Percentiles rank a stretch among this genome's conserved stretches.
phyloP scores from a whole-genome alignment of 2,113 vertebrate species.

The Sceloporus tristichus region DNA sequence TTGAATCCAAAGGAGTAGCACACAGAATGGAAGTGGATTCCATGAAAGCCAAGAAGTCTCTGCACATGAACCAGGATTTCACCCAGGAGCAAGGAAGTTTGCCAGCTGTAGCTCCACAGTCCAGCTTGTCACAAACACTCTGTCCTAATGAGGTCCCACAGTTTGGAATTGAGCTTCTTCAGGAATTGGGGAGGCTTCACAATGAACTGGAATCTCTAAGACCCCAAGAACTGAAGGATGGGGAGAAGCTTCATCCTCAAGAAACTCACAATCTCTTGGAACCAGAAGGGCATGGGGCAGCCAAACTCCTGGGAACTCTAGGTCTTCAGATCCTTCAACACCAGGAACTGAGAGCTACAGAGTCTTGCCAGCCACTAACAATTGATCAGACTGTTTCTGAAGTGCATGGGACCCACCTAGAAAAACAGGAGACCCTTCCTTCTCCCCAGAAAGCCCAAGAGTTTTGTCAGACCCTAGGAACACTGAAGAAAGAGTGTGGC shows the following conservation, averaged over 20 bases:
- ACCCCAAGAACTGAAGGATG: neutral
- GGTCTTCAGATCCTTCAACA: neutral
- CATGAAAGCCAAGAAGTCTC: neutral
- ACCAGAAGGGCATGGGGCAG: neutral
- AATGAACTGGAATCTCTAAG: neutral
- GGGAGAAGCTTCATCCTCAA: neutral
- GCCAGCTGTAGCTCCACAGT: neutral
- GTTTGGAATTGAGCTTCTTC: neutral
- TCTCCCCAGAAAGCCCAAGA: neutral
- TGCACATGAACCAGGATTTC: neutral
- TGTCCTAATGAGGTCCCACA: neutral
- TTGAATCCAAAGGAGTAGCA: neutral
- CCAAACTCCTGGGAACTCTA: neutral
- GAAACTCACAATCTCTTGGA: neutral
- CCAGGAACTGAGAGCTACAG: neutral
- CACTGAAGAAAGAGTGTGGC: neutral
- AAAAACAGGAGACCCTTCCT: neutral
- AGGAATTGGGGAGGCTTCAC: neutral
- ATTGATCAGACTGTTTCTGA: neutral
- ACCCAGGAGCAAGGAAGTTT: neutral
- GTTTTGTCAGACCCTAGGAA: neutral
- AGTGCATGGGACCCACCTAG: too few species aligned
- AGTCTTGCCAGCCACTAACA: neutral
- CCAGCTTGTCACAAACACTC: neutral
- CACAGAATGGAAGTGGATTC: neutral